phyloP scores from a whole-genome alignment of 2,113 vertebrate genomes.

The Felis chaus region DNA sequence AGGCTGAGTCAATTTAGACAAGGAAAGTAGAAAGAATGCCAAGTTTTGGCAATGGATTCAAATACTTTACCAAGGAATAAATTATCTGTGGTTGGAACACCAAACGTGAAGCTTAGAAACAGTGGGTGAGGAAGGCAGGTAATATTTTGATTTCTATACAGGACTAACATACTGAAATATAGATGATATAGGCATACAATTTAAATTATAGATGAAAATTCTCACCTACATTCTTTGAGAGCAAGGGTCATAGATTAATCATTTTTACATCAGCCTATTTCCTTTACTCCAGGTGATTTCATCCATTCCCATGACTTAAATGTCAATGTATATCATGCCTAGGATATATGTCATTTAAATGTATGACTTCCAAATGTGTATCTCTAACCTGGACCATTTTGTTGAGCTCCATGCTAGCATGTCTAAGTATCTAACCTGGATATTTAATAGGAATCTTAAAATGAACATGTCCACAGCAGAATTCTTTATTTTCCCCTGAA shows the following conservation, averaged over 20 bases:
- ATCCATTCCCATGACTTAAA: background rate
- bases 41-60: background rate
- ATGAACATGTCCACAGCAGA: background rate
- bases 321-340: background rate
- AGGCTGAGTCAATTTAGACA: background rate
- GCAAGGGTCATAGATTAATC: background rate
- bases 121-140: background rate
- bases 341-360: background rate
- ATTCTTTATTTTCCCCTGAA: background rate
- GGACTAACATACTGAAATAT: background rate
- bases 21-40: background rate
- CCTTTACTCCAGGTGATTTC: background rate
- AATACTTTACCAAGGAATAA: background rate
- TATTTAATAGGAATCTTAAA: constrained; percentile 11
- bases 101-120: background rate
- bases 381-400: background rate
- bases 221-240: background rate
- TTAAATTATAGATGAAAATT: background rate
- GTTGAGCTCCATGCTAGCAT: background rate
- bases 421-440: background rate
- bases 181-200: background rate
- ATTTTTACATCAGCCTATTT: background rate
- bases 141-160: background rate
- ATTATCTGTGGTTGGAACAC: background rate
- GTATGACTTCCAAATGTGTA: background rate